Evolutionary conservation across 2,797 vertebrate genomes (phyloP).

Genomic region (Pangasius larnaudii): DNA sequence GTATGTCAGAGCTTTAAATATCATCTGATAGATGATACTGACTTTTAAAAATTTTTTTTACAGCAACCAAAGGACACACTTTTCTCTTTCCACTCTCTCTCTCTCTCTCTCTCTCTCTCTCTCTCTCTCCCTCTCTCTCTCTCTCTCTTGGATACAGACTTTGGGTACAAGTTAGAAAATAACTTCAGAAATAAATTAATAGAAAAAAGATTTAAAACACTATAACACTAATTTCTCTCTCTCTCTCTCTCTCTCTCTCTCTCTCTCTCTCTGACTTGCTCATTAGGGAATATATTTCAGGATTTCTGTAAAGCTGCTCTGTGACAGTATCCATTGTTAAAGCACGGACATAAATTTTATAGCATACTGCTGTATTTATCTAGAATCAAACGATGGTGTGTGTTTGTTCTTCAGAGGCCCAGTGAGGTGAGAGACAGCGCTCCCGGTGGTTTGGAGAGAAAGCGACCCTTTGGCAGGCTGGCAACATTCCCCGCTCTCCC

Average conservation of each 20-base stretch:
- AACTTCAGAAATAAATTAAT: too few species aligned
- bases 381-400: background rate
- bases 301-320: background rate
- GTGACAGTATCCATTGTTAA: background rate
- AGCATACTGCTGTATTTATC: background rate
- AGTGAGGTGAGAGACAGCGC: slow-evolving; percentile 60
- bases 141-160: too few species aligned
- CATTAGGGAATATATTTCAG: background rate
- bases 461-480: slow-evolving; percentile 69
- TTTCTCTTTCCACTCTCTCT: too few species aligned
- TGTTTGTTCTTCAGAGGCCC: slow-evolving; percentile 57
- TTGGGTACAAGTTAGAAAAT: too few species aligned
- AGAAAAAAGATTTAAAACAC: too few species aligned
- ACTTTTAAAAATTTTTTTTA: too few species aligned
- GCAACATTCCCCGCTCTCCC: slow-evolving; percentile 76
- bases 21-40: background rate
- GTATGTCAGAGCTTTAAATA: background rate
- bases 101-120: too few species aligned
- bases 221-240: too few species aligned
- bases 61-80: too few species aligned
- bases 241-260: too few species aligned
- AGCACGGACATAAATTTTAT: background rate
- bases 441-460: slow-evolving; percentile 60
- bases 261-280: background rate
- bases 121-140: too few species aligned